Percentiles rank a stretch among this genome's conserved stretches.
Evolutionary conservation across 2,888 invertebrate genomes (phyloP).

Genomic region (Arenicola marina): DNA sequence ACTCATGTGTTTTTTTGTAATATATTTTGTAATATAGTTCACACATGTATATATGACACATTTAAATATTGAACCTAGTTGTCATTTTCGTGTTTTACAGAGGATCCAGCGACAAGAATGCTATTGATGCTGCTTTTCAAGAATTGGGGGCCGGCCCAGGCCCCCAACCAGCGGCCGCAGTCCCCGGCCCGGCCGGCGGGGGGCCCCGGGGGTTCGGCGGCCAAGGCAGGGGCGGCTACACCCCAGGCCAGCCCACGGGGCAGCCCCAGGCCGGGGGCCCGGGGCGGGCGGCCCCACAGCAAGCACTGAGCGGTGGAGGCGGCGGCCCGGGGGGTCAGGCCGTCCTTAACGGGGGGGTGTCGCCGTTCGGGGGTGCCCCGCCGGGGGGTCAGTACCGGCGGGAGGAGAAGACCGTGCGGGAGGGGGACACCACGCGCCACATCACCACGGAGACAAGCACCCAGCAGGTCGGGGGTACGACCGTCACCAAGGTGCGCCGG

Average conservation of each 20-base stretch:
- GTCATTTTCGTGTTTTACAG: too few relatives aligned
- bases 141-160: constrained; percentile 12
- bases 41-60: too few relatives aligned
- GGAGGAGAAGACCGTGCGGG: constrained; percentile 15
- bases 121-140: constrained; percentile 22
- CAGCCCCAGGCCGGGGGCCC: constrained; percentile 3
- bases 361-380: too few relatives aligned
- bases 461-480: constrained; percentile 20
- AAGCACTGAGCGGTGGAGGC: not conserved
- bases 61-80: too few relatives aligned
- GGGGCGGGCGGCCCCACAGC: not conserved
- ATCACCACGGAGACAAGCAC: constrained; percentile 20
- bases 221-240: too few relatives aligned
- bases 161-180: not conserved
- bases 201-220: too few relatives aligned
- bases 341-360: too few relatives aligned
- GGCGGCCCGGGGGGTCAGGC: too few relatives aligned
- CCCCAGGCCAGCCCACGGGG: not conserved
- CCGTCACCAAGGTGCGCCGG: constrained; percentile 18
- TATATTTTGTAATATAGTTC: too few relatives aligned
- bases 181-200: constrained; percentile 4
- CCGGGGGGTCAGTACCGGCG: not conserved
- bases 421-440: constrained; percentile 16
- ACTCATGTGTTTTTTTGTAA: too few relatives aligned
- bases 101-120: constrained; percentile 13